phyloP scores from a whole-genome alignment of 2,113 vertebrate genomes.

The Alligator mississippiensis region DNA sequence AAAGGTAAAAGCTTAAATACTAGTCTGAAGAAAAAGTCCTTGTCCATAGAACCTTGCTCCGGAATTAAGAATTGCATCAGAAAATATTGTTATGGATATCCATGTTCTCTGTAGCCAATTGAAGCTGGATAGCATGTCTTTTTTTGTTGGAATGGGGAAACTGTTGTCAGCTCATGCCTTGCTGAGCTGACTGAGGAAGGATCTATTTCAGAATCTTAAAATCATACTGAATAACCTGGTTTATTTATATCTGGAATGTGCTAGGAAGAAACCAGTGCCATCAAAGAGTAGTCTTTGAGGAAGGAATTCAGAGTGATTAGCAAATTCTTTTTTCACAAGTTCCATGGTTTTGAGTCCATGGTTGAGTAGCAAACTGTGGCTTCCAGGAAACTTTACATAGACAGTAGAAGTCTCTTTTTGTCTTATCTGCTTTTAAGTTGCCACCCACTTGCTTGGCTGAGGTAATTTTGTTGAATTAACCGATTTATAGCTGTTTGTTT shows the following conservation, averaged over 20 bases:
- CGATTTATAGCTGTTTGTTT: slow-evolving; percentile 7
- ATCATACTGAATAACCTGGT: neutral
- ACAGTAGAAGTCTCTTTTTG: neutral
- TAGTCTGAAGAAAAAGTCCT: slow-evolving; percentile 1
- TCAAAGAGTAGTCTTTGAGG: neutral
- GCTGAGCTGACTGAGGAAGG: slow-evolving; percentile 5
- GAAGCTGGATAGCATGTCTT: neutral
- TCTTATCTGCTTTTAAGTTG: slow-evolving; percentile 6
- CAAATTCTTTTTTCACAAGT: neutral
- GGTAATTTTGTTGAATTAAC: slow-evolving; percentile 4
- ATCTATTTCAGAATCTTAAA: neutral
- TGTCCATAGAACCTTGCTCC: neutral
- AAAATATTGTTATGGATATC: neutral
- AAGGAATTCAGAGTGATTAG: neutral
- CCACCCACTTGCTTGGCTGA: slow-evolving; percentile 26
- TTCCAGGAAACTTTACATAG: neutral
- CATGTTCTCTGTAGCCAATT: neutral
- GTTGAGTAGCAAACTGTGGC: neutral
- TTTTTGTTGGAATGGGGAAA: neutral
- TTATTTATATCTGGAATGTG: neutral
- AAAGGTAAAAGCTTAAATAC: slow-evolving; percentile 46
- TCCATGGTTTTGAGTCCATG: neutral
- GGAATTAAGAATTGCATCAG: neutral
- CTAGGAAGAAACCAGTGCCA: neutral
- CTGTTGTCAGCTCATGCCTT: neutral